Percentiles rank a stretch among this genome's conserved stretches.
phyloP scores from a whole-genome alignment of 2,888 invertebrate genomes.

The Rhamphomyia laevipes region DNA sequence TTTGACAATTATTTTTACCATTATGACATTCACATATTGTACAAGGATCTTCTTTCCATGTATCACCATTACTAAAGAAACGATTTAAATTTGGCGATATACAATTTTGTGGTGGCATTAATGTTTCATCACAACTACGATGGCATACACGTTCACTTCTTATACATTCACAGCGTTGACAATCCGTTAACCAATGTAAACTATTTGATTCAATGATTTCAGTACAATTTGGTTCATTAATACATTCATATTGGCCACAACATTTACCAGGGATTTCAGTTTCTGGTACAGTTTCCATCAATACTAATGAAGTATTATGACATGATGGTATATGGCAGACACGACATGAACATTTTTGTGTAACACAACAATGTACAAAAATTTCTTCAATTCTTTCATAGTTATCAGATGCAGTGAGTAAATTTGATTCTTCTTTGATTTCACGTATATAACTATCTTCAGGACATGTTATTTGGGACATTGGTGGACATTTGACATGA shows the following conservation, averaged over 20 bases:
- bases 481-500: constrained; percentile 27
- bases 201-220: constrained; percentile 22
- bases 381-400: constrained; percentile 21
- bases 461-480: constrained; percentile 29
- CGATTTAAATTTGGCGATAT: constrained; percentile 25
- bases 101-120: constrained; percentile 16
- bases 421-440: constrained; percentile 13
- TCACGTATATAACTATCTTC: constrained; percentile 29
- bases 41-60: constrained; percentile 31
- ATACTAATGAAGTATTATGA: constrained; percentile 22
- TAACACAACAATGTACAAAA: constrained; percentile 28
- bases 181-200: constrained; percentile 26
- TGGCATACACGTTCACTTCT: constrained; percentile 29
- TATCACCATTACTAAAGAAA: constrained; percentile 29
- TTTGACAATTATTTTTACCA: constrained; percentile 17
- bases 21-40: constrained; percentile 29
- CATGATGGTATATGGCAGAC: constrained; percentile 32
- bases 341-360: constrained; percentile 30
- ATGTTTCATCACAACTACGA: constrained; percentile 29
- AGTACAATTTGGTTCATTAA: constrained; percentile 32
- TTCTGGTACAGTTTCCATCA: constrained; percentile 26
- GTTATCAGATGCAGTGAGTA: constrained; percentile 9
- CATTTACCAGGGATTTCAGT: constrained; percentile 37
- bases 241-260: constrained; percentile 41
- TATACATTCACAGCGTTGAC: constrained; percentile 29